Base-by-base conservation (phyloP, 2,888 invertebrate genomes). In the Pegoplata infirma region DNA sequence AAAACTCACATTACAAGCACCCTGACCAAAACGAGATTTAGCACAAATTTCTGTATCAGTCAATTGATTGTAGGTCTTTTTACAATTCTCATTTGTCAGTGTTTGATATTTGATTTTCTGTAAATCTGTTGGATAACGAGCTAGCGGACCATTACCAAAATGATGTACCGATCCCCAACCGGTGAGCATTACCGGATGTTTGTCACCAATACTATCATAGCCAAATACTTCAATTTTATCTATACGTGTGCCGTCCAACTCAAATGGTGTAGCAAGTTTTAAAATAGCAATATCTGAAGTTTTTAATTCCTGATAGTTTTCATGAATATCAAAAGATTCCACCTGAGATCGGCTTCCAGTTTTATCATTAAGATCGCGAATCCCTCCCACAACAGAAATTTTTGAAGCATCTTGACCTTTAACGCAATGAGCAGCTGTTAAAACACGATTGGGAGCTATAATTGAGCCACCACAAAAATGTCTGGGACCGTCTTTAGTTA, bases 401-500 rank as follows among this genome's bases (percentile, higher is more conserved):
- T 84, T 75, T 14, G 83, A 82, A 5, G 86, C 84, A 77, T 88
- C 84, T 66, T 86, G 86, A 0, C 86, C 87, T 67, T 86, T 86
- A 17, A 89, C 86, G 55, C 89, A 89, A 76, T 89, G 89, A 0
- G 89, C 89, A 17, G 89, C 89, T 0, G 89, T 89, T 0, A 89
- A 81, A 2, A 89, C 84, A 32, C 87, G 84, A 66, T 85, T 85
- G n/a, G 88, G 84, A 0, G 86, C 81, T 28, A 89, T 83, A 2
- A 89, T 86, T 0, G 88, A 88, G 5, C 89, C 89, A 1, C 89
- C 88, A 74, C 89, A 89, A 49, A 88, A 88, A 58, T 89, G 89
- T 0, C 85, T 82, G 78, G 85, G 80, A 10, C 86, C 84, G 40
- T 69, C 81, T 58, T 82, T 82, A 0, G 84, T 83, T 0, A 81